Base-by-base conservation (phyloP, 2,113 vertebrate genomes). In the Notarius quadriscutis region DNA sequence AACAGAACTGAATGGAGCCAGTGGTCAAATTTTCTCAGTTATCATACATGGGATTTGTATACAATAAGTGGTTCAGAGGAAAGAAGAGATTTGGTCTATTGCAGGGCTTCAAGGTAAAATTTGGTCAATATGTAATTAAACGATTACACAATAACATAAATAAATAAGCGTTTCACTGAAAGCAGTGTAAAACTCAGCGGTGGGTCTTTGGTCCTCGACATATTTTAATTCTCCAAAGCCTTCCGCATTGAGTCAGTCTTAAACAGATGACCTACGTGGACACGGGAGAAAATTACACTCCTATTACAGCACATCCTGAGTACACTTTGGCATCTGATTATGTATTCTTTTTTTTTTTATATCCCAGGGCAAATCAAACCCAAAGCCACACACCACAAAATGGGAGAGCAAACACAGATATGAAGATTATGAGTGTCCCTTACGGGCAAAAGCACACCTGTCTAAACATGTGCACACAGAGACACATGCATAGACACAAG, bases 391-490 rank as follows among this genome's bases (percentile, higher is more conserved):
- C 57, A 53, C 17, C 84, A 81, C 72, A 85, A 63, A 86, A 88
- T 83, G 48, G 50, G 60, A 86, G 90, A 83, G 81, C 50, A 71
- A 85, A 87, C 83, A 87, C 69, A 80, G 81, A 82, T 75, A 88
- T 48, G 48, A 80, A 83, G 79, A 72, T 85, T 55, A 86, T 81
- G 78, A 81, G 30, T 72, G 67, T 50, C 63, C 81, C 87, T 63
- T 53, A 74, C 8, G 48, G 88, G 84, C 67, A 86, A 75, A 75
- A 87, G 81, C 53, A 79, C 94, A 95, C 92, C 94, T 93, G 95
- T 87, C 91, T 88, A 94, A 95, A 91, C 90, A 91, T 12, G 81
- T 75, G 81, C 60, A 80, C 83, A 83, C 60, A 75, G 72, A 88
- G 79, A 85, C 55, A 82, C 50, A 83, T 65, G 78, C 87, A 83